Percentiles rank a stretch among this genome's conserved stretches.
These are phyloP conservation scores for Dicrurus megarhynchus DNA, from an alignment of 2,113 vertebrate species.

Conservation along the genomic window DNA sequence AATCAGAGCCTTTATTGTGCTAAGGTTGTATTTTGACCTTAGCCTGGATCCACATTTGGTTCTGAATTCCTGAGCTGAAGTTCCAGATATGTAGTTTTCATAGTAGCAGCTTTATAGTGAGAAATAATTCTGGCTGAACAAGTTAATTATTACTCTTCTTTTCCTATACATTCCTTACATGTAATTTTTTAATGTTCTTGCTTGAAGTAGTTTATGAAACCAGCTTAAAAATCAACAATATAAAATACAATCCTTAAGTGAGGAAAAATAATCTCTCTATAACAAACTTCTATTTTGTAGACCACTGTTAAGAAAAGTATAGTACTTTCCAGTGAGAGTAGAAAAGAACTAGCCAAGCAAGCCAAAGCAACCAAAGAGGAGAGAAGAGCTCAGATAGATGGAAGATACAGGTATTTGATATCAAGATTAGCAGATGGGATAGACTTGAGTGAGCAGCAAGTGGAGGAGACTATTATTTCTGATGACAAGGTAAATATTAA, in stretches of 20 bases:
- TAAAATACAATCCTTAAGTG: not conserved
- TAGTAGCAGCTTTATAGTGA: not conserved
- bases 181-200: not conserved
- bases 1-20: not conserved
- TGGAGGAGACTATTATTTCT: constrained; percentile 76
- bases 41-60: not conserved
- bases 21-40: not conserved
- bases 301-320: constrained; percentile 61
- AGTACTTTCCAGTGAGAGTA: constrained; percentile 73
- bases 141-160: not conserved
- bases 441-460: constrained; percentile 67
- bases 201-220: not conserved
- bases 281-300: constrained; percentile 54
- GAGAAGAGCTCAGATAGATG: constrained; percentile 73
- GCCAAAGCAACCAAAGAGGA: constrained; percentile 70
- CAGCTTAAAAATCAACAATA: not conserved
- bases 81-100: not conserved
- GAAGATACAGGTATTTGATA: constrained; percentile 77
- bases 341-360: constrained; percentile 73
- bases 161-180: not conserved
- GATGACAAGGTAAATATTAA: constrained; percentile 75
- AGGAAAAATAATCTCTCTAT: not conserved
- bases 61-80: not conserved
- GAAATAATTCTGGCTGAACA: not conserved
- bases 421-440: constrained; percentile 66